These are phyloP conservation scores for Oryzaephilus surinamensis DNA, from an alignment of 1,140 invertebrate genomes.

Conservation along the genomic window DNA sequence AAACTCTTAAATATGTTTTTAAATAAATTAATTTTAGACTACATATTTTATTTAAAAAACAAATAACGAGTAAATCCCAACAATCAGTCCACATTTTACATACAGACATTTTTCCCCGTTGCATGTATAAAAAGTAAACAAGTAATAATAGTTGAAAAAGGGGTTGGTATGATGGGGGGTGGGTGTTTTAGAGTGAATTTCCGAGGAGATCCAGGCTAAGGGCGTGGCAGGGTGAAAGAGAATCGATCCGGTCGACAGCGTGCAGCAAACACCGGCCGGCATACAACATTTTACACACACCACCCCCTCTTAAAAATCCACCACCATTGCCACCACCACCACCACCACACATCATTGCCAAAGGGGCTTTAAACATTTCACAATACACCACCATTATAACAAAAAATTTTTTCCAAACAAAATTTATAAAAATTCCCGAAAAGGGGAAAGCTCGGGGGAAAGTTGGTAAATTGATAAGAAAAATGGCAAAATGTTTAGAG, in stretches of 20 bases:
- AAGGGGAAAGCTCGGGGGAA: no score
- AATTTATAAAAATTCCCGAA: no score
- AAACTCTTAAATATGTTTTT: no score
- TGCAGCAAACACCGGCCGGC: background rate
- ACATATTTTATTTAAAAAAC: no score
- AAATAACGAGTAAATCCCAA: background rate
- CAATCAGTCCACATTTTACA: background rate
- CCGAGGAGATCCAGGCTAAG: conserved; percentile 10
- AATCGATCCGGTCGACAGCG: conserved; percentile 9
- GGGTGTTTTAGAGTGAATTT: no score
- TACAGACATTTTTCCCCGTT: background rate
- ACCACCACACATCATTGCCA: background rate
- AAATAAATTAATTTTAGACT: no score
- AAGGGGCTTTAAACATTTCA: background rate
- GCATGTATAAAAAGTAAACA: conserved; percentile 1
- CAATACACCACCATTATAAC: no score
- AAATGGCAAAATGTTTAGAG: no score
- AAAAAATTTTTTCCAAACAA: no score
- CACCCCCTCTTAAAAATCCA: background rate
- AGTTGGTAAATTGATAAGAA: no score
- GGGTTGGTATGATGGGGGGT: conserved; percentile 7
- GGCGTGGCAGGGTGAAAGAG: conserved; percentile 11
- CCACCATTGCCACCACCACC: no score
- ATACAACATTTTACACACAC: conserved; percentile 6
- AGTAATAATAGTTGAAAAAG: conserved; percentile 1